Evolutionary conservation across 2,797 vertebrate species (phyloP).

Genomic region (Tarsius wallacei): DNA sequence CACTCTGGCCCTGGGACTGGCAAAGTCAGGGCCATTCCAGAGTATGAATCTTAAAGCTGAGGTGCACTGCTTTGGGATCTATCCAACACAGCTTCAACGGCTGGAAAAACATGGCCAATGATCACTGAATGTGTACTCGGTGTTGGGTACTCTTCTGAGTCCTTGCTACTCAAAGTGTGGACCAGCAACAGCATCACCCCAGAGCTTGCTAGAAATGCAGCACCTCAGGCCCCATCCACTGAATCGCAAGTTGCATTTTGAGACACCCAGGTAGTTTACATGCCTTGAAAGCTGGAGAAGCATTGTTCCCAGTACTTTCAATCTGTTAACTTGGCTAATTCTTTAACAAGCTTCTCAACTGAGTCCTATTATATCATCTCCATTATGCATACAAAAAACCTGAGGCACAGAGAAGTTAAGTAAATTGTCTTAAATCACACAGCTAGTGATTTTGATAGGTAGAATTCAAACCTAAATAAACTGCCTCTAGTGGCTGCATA

Average conservation of each 20-base stretch:
- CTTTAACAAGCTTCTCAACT: neutral
- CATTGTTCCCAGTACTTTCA: neutral
- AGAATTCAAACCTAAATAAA: neutral
- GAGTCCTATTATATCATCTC: neutral
- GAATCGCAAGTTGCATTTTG: neutral
- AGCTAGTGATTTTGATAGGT: neutral
- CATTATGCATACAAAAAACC: neutral
- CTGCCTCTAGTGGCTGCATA: rapidly evolving
- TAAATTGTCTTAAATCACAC: neutral
- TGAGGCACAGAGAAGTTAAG: neutral
- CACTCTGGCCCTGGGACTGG: no score
- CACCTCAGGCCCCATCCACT: neutral
- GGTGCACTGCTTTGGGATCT: neutral
- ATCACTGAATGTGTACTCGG: no score
- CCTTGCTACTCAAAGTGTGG: neutral
- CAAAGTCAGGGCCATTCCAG: neutral
- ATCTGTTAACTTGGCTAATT: neutral
- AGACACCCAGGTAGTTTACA: neutral
- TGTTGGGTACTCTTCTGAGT: neutral
- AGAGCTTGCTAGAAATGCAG: neutral
- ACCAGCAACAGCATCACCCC: neutral
- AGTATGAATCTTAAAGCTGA: neutral
- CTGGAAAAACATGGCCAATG: neutral
- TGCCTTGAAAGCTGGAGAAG: neutral
- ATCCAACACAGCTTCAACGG: neutral